Evolutionary conservation across 2,797 vertebrate species (phyloP), one percentile per base, ranked within the genome.

Genomic region (Sebastes taczanowskii): DNA sequence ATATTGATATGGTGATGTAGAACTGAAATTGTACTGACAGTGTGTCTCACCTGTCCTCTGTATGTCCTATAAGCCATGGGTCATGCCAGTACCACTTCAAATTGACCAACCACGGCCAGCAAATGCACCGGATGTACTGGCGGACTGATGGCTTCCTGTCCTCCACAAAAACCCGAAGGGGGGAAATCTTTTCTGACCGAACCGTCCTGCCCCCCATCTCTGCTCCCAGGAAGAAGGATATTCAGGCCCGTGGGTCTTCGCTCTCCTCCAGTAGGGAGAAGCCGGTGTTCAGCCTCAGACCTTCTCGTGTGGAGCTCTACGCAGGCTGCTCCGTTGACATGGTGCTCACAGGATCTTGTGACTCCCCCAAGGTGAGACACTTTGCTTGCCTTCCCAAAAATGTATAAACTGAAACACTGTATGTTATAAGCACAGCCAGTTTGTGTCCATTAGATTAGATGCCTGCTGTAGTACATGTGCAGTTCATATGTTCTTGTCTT

Each of bases 111-210:
- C 91, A 76, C 4, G 97, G 98, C 2, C 93, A 95, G 3, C 94
- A 95, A 2, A 79, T 85, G 13, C 97, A 98, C 38, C 95, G 94
- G 62, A 84, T 99, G 20, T 96, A 94, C 86, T 99, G 98, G 98
- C 91, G 90, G 64, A 96, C 82, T 0, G 94, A 96, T 20, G 93
- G 90, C 25, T 95, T 93, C 18, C 11, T 71, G 20, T 84, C 35
- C 14, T 49, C 71, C 32, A 11, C 58, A 56, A 82, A 87, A 77
- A 63, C 56, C 20, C 4, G 60, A 11, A 34, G 61, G 32, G 62
- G 7, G 1, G 8, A 61, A 11, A 93, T 81, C 52, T 7, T 18
- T 4, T 32, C 77, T 6, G 8, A 61, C 16, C 92, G 58, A 30
- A 34, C 1, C 20, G n/a, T 61, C 25, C 81, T 88, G 27, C 92